These are phyloP conservation scores for Calameuta pallipes DNA, from an alignment of 2,888 invertebrate species.

Conservation along the genomic window DNA sequence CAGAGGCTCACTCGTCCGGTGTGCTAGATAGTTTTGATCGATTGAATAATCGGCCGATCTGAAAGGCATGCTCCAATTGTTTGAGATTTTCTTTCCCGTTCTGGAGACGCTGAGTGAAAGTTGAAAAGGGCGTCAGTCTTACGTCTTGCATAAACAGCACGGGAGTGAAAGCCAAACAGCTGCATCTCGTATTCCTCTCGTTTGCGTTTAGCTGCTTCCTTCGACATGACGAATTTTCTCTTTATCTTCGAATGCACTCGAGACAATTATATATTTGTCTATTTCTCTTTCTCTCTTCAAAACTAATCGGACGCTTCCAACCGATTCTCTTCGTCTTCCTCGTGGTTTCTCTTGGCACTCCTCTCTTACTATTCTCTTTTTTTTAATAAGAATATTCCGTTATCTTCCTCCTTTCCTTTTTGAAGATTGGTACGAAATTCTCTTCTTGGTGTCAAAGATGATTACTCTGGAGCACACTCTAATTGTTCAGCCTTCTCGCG, in stretches of 20 bases:
- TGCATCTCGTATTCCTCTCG: conserved; percentile 60
- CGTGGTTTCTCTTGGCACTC: background rate
- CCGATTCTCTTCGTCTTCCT: conserved; percentile 8
- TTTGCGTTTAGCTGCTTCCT: conserved; percentile 36
- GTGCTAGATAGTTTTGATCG: conserved; percentile 32
- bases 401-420: background rate
- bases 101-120: conserved; percentile 17
- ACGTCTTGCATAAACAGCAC: conserved; percentile 50
- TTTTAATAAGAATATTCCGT: background rate
- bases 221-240: conserved; percentile 12
- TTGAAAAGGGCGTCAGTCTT: conserved; percentile 36
- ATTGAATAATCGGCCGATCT: conserved; percentile 6
- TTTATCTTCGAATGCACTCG: conserved; percentile 7
- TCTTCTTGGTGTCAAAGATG: background rate
- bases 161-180: conserved; percentile 55
- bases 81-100: background rate
- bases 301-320: conserved; percentile 18
- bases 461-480: background rate
- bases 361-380: background rate
- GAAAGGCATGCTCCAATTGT: background rate
- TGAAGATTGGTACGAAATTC: background rate
- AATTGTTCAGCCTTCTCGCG: background rate
- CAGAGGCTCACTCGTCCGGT: conserved; percentile 58
- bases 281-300: conserved; percentile 14
- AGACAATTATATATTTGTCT: conserved; percentile 12